These are phyloP conservation scores for Paramuricea clavata DNA, from an alignment of 92 coral and sea anemone species.

Conservation along the genomic window DNA sequence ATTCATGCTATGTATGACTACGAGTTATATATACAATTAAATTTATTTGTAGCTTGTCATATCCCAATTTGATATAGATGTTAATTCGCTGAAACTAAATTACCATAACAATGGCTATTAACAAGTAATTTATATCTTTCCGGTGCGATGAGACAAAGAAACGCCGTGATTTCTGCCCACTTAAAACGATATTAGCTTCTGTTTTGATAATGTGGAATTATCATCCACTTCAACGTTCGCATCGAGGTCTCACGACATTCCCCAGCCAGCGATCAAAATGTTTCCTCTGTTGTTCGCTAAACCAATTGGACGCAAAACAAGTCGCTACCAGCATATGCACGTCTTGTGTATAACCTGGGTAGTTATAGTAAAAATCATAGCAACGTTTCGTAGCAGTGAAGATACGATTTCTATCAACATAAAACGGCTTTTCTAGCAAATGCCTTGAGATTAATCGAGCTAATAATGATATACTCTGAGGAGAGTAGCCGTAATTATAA, in stretches of 20 bases:
- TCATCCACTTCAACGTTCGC: constrained; percentile 45
- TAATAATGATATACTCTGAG: constrained; percentile 83
- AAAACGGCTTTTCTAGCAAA: constrained; percentile 79
- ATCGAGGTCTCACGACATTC: constrained; percentile 76
- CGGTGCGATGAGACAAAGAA: not conserved
- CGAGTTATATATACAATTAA: not conserved
- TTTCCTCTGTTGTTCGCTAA: constrained; percentile 83
- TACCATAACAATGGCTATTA: not conserved
- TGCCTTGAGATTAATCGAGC: constrained; percentile 83
- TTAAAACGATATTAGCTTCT: not conserved
- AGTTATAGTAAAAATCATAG: constrained; percentile 87
- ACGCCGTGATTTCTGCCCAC: constrained; percentile 1
- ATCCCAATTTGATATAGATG: not conserved
- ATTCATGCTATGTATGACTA: no score
- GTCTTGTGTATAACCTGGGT: constrained; percentile 94
- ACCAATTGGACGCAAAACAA: constrained; percentile 90
- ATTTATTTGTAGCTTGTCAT: no score
- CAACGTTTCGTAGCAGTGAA: constrained; percentile 88
- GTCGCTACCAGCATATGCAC: constrained; percentile 97
- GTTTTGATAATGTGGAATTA: constrained; percentile 9
- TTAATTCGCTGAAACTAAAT: not conserved
- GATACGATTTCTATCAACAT: constrained; percentile 78
- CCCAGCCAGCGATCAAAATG: constrained; percentile 83
- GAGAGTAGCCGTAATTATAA: constrained; percentile 93
- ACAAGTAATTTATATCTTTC: not conserved